Evolutionary conservation across 2,888 invertebrate species (phyloP).

Genomic region (Callosobruchus maculatus): DNA sequence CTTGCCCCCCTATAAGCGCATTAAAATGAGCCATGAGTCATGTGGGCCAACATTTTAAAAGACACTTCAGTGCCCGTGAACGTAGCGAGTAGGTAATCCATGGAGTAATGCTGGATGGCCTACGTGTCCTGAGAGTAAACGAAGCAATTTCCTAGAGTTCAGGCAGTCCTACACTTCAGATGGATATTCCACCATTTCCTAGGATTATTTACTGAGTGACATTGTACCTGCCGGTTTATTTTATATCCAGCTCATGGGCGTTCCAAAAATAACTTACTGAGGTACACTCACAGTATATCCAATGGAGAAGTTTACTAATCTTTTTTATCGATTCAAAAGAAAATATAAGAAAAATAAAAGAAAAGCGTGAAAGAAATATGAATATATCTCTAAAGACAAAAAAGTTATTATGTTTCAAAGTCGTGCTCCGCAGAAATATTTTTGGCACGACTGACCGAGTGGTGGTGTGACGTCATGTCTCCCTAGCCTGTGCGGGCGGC

Average conservation of each 20-base stretch:
- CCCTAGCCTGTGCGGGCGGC: no score
- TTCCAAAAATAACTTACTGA: not conserved
- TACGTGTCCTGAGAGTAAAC: not conserved
- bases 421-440: no score
- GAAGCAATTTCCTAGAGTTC: not conserved
- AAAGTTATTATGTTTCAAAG: no score
- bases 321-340: no score
- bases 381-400: no score
- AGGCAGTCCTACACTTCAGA: not conserved
- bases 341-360: no score
- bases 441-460: no score
- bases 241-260: not conserved
- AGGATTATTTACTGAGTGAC: not conserved
- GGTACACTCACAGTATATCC: no score
- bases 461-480: no score
- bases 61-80: not conserved
- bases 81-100: not conserved
- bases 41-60: not conserved
- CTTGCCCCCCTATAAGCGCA: not conserved
- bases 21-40: not conserved
- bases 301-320: no score
- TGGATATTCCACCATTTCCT: not conserved
- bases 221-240: not conserved
- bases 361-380: no score
- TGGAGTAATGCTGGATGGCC: not conserved